Evolutionary conservation across 2,113 vertebrate genomes (phyloP).

Genomic region (Poecilia latipinna): DNA sequence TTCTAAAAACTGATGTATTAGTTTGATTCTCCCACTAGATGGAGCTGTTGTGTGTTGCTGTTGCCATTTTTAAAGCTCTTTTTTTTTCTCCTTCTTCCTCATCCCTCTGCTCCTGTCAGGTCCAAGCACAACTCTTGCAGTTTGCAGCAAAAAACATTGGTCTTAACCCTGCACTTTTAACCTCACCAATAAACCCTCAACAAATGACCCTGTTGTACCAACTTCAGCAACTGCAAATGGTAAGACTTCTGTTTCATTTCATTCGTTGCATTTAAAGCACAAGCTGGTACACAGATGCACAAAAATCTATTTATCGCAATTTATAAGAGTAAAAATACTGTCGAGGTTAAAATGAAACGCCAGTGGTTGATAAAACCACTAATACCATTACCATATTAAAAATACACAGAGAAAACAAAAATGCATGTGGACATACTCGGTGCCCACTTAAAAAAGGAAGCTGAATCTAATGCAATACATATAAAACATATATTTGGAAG

Average conservation of each 20-base stretch:
- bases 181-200: slow-evolving; percentile 99
- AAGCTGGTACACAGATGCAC: too few relatives aligned
- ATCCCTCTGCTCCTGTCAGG: slow-evolving; percentile 74
- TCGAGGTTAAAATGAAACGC: too few relatives aligned
- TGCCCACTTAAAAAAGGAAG: too few relatives aligned
- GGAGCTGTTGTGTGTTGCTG: background rate
- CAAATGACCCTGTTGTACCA: slow-evolving; percentile 99
- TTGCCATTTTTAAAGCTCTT: background rate
- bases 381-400: too few relatives aligned
- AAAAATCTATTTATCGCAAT: too few relatives aligned
- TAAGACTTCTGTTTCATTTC: slow-evolving; percentile 73
- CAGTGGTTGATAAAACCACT: too few relatives aligned
- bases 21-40: background rate
- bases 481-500: too few relatives aligned
- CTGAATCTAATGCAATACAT: too few relatives aligned
- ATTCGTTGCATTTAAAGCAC: background rate
- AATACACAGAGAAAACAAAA: too few relatives aligned
- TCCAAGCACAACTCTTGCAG: slow-evolving; percentile 99
- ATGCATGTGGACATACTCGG: too few relatives aligned
- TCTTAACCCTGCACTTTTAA: slow-evolving; percentile 99
- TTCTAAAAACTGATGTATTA: too few relatives aligned
- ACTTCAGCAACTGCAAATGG: slow-evolving; percentile 99
- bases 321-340: background rate
- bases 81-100: slow-evolving; percentile 2
- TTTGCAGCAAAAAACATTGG: slow-evolving; percentile 99